Evolutionary conservation across 2,113 vertebrate species (phyloP).

Genomic region (Spheniscus mendiculus): DNA sequence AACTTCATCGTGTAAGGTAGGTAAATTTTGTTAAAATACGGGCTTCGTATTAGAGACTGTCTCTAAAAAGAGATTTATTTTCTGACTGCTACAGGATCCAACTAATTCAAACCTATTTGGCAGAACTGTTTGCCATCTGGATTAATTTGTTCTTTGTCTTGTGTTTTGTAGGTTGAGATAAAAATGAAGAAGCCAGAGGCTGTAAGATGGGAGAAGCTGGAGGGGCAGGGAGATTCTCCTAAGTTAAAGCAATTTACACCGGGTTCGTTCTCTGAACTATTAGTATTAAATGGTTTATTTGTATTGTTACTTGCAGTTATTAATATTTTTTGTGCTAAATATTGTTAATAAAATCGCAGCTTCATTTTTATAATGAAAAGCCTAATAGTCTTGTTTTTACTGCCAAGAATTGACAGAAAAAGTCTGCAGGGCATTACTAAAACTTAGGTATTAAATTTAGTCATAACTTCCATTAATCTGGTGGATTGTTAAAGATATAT

Average conservation of each 20-base stretch:
- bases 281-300: not conserved
- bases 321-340: not conserved
- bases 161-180: constrained; percentile 87
- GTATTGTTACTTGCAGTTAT: not conserved
- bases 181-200: constrained; percentile 97
- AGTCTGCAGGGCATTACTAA: not conserved
- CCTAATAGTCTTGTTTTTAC: not conserved
- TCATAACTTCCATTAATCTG: not conserved
- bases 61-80: not conserved
- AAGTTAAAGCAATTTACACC: constrained; percentile 85
- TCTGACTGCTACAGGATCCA: not conserved
- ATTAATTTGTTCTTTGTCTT: constrained; percentile 27
- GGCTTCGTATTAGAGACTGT: not conserved
- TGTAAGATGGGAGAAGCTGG: constrained; percentile 94
- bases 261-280: constrained; percentile 79
- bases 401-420: not conserved
- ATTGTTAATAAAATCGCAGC: not conserved
- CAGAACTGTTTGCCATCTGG: not conserved
- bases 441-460: not conserved
- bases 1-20: not conserved
- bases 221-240: constrained; percentile 82
- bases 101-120: not conserved
- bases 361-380: not conserved
- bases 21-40: not conserved
- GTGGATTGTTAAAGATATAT: not conserved